These are phyloP conservation scores for Archilochus colubris DNA, from an alignment of 2,113 vertebrate genomes.

Conservation along the genomic window DNA sequence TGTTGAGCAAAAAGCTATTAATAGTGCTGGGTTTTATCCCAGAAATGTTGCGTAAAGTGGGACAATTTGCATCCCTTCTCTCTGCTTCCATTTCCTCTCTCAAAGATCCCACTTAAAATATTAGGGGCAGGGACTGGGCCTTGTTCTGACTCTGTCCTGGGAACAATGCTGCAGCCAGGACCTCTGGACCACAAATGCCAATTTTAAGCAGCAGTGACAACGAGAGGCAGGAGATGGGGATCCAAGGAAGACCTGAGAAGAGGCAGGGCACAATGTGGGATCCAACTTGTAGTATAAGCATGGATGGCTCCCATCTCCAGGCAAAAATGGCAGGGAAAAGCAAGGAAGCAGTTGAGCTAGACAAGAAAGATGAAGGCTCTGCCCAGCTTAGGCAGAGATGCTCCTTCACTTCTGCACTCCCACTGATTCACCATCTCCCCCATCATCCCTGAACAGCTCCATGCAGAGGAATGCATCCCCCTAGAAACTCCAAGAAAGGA, in stretches of 20 bases:
- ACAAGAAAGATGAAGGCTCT: neutral
- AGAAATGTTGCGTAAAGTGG: slow-evolving; percentile 57
- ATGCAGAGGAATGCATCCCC: neutral
- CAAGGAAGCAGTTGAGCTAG: neutral
- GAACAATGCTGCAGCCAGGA: slow-evolving; percentile 20
- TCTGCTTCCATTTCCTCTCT: slow-evolving; percentile 56
- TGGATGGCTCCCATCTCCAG: neutral
- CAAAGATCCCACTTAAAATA: slow-evolving; percentile 55
- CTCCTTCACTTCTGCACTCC: neutral
- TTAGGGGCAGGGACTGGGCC: slow-evolving; percentile 43
- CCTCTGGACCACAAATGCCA: slow-evolving; percentile 46
- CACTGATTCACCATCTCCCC: neutral
- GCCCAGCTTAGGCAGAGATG: neutral
- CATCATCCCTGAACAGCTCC: neutral
- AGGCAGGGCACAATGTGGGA: neutral
- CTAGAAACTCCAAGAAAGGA: neutral
- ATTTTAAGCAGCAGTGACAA: slow-evolving; percentile 42
- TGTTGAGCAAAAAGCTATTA: slow-evolving; percentile 65
- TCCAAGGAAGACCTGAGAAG: slow-evolving; percentile 19
- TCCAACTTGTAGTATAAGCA: neutral
- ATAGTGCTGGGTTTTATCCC: slow-evolving; percentile 64
- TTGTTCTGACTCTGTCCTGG: slow-evolving; percentile 38
- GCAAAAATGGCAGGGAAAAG: neutral
- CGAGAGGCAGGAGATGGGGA: neutral
- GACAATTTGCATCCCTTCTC: slow-evolving; percentile 58